Conservation (phyloP, 2,113 vertebrate genomes). For the Chrysemys picta region DNA sequence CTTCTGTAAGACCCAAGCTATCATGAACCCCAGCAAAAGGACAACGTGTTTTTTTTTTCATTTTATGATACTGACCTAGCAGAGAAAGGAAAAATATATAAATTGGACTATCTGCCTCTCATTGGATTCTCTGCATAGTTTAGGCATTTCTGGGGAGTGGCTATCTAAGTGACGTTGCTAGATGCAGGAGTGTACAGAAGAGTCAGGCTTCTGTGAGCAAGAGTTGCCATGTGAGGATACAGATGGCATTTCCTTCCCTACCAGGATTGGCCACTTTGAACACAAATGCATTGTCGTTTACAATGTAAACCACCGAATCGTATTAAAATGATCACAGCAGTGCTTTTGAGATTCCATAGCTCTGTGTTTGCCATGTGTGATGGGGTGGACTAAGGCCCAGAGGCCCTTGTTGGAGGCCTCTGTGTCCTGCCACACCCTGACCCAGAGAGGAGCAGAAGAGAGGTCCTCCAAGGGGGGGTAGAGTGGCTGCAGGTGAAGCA, state of each 20-base stretch:
- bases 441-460: no score
- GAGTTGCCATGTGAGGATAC: neutral
- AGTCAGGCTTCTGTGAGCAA: conserved; percentile 30
- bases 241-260: conserved; percentile 25
- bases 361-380: conserved; percentile 24
- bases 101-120: neutral
- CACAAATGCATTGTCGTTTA: neutral
- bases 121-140: neutral
- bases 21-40: neutral
- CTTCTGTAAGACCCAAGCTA: neutral
- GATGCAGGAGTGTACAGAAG: neutral
- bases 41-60: neutral
- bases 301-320: neutral
- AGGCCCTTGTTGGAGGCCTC: no score
- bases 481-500: no score
- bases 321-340: neutral
- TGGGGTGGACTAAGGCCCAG: no score
- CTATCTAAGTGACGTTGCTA: neutral
- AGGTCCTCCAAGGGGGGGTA: no score
- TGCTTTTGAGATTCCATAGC: conserved; percentile 31
- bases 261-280: neutral
- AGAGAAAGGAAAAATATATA: neutral
- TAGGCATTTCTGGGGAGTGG: neutral
- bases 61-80: no score
- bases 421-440: no score